Evolutionary conservation across 1,140 invertebrate species (phyloP).

Genomic region (Panulirus ornatus): DNA sequence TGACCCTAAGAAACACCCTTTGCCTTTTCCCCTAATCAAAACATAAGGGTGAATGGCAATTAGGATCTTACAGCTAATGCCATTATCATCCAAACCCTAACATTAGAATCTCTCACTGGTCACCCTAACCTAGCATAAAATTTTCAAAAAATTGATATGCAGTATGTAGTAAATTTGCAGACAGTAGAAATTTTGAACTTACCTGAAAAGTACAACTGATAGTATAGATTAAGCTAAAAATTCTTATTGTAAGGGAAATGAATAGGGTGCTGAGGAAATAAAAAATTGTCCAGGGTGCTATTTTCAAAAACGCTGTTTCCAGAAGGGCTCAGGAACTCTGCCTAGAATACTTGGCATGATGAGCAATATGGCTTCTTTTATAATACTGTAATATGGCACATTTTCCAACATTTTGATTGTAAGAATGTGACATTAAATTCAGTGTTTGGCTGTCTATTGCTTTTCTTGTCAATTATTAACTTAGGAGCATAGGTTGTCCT

Average conservation of each 20-base stretch:
- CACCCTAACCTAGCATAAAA: constrained; percentile 57
- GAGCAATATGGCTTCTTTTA: background rate
- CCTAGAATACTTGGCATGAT: constrained; percentile 53
- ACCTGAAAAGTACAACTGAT: constrained; percentile 73
- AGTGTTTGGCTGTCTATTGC: constrained; percentile 26
- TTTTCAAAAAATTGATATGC: constrained; percentile 13
- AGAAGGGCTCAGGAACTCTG: constrained; percentile 72
- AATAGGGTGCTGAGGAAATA: constrained; percentile 69
- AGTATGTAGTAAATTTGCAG: constrained; percentile 47
- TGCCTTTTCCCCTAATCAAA: constrained; percentile 48
- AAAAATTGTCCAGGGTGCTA: constrained; percentile 72
- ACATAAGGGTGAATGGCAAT: constrained; percentile 24
- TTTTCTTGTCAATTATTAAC: constrained; percentile 57
- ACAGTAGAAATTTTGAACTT: constrained; percentile 67
- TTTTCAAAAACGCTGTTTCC: constrained; percentile 59
- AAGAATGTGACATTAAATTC: constrained; percentile 11
- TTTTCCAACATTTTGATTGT: background rate
- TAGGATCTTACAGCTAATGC: constrained; percentile 39
- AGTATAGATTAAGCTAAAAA: constrained; percentile 69
- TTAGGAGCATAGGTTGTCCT: constrained; percentile 68
- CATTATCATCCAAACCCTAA: constrained; percentile 44
- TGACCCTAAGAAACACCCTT: constrained; percentile 57
- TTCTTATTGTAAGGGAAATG: constrained; percentile 54
- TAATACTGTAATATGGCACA: constrained; percentile 20
- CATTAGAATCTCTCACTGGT: constrained; percentile 57